Percentiles rank a stretch among this genome's conserved stretches.
Conservation (phyloP, 2,113 vertebrate species). For the Penelope pileata region DNA sequence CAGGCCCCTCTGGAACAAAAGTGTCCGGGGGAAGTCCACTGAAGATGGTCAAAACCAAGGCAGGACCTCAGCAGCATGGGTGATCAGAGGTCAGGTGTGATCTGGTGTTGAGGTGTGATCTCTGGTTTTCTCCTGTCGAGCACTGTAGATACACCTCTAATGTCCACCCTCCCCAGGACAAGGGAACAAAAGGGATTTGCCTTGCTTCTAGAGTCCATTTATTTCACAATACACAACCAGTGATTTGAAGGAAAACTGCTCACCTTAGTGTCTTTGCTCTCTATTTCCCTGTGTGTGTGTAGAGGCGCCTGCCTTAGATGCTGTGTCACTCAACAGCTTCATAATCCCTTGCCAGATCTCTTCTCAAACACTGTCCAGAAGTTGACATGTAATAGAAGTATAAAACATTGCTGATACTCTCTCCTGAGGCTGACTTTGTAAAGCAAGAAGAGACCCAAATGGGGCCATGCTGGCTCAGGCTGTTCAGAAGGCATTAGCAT, state of each 20-base stretch:
- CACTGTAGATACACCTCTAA: not conserved
- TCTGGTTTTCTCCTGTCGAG: not conserved
- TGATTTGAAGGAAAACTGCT: not conserved
- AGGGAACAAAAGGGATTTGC: not conserved
- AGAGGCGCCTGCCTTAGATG: not conserved
- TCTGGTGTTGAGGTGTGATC: not conserved
- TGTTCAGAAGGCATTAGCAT: not conserved
- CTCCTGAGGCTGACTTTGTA: not conserved
- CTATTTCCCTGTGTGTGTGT: not conserved
- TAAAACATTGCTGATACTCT: not conserved
- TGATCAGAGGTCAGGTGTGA: not conserved
- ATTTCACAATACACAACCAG: not conserved
- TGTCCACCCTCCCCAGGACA: not conserved
- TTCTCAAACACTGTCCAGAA: not conserved
- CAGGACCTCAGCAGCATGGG: not conserved
- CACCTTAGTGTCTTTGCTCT: not conserved
- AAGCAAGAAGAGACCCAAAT: not conserved
- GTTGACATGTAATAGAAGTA: not conserved
- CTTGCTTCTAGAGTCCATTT: not conserved
- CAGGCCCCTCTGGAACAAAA: not conserved
- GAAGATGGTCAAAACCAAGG: not conserved
- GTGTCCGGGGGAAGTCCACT: not conserved
- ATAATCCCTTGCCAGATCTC: accelerated
- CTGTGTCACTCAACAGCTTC: not conserved
- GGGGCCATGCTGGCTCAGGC: not conserved